Percentiles rank a stretch among this genome's conserved stretches.
Conservation (phyloP, 2,797 vertebrate genomes). For the Crax fasciolata region DNA sequence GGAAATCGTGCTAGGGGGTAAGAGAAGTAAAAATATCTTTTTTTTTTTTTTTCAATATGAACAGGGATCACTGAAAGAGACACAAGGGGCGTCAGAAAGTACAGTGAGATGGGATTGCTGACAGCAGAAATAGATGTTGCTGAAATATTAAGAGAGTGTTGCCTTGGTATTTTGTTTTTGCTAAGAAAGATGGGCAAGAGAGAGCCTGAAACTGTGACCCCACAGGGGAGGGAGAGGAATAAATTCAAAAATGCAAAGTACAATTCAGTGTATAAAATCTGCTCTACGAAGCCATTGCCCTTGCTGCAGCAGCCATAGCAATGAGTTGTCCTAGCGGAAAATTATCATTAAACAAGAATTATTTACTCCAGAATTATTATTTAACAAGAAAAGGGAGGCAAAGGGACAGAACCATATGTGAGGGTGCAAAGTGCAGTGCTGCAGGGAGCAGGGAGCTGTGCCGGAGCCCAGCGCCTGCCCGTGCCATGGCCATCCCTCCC, state of each 20-base stretch:
- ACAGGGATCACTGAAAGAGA: slow-evolving; percentile 8
- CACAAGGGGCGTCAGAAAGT: slow-evolving; percentile 8
- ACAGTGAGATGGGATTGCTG: not conserved
- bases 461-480: not conserved
- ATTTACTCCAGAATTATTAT: not conserved
- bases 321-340: not conserved
- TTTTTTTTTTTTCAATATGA: not conserved
- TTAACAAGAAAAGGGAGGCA: not conserved
- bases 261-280: not conserved
- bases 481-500: not conserved
- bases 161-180: slow-evolving; percentile 46
- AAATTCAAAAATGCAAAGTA: not conserved
- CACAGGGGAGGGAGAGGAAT: not conserved
- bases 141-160: slow-evolving; percentile 54
- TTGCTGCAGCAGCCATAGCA: not conserved
- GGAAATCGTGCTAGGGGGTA: not conserved
- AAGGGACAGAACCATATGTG: accelerated
- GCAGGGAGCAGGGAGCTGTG: not conserved
- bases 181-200: not conserved
- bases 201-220: slow-evolving; percentile 13
- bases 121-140: slow-evolving; percentile 32
- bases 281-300: not conserved
- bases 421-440: not conserved
- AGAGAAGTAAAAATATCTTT: not conserved
- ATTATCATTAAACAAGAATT: not conserved